Evolutionary conservation across 2,113 vertebrate genomes (phyloP).

Genomic region (Lethenteron reissneri): DNA sequence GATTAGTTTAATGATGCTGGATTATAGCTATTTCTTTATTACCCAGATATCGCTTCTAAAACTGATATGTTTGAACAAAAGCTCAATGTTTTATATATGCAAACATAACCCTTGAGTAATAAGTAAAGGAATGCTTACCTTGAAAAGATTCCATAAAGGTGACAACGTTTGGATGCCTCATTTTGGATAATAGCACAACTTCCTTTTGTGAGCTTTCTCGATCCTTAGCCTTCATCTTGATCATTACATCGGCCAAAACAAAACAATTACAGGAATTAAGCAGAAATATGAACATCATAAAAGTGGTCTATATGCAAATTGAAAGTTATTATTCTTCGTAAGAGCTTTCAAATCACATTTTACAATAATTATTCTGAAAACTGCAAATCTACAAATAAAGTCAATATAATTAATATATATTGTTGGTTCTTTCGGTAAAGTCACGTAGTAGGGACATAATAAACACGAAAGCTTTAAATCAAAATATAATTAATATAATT

Average conservation of each 20-base stretch:
- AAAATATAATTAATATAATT: too few species aligned
- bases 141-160: conserved; percentile 42
- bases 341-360: not conserved
- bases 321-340: not conserved
- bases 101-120: too few species aligned
- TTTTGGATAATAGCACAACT: conserved; percentile 44
- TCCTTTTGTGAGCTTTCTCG: conserved; percentile 52
- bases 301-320: not conserved
- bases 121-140: conserved; percentile 22
- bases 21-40: too few species aligned
- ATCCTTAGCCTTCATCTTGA: conserved; percentile 44
- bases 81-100: too few species aligned
- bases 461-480: too few species aligned
- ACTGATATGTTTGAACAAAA: too few species aligned
- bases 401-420: too few species aligned
- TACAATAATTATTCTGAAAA: conserved; percentile 10
- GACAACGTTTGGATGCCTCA: conserved; percentile 76
- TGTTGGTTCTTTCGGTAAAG: too few species aligned
- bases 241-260: conserved; percentile 11
- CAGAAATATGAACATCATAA: not conserved
- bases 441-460: too few species aligned
- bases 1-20: too few species aligned
- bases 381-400: not conserved
- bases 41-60: too few species aligned
- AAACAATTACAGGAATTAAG: not conserved